Evolutionary conservation across 2,888 invertebrate species (phyloP).

Genomic region (Cephus sareptanus): DNA sequence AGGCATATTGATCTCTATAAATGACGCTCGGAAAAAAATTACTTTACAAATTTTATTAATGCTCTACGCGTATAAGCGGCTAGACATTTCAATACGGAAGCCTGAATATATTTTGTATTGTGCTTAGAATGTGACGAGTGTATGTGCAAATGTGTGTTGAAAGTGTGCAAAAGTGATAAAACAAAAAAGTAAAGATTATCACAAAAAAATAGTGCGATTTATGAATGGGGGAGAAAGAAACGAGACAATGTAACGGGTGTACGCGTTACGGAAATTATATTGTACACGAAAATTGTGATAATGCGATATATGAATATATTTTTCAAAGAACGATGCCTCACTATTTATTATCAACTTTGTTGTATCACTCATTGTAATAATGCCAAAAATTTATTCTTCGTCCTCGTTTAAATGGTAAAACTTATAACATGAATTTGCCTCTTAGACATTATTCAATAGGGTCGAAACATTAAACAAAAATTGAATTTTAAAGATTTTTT

Average conservation of each 20-base stretch:
- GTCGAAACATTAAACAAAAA: not conserved
- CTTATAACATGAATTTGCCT: too few species aligned
- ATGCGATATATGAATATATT: slow-evolving; percentile 45
- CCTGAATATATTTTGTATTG: not conserved
- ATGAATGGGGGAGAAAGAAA: not conserved
- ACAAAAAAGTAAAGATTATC: not conserved
- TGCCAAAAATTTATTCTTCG: not conserved
- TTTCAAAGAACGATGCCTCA: slow-evolving; percentile 29
- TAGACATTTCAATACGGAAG: not conserved
- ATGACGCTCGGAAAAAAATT: not conserved
- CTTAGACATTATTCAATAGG: not conserved
- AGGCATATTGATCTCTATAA: not conserved
- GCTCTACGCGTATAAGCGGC: not conserved
- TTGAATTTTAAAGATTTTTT: not conserved
- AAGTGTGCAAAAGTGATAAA: not conserved
- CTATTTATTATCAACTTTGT: not conserved
- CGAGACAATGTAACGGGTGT: not conserved
- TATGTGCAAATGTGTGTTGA: not conserved
- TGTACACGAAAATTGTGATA: slow-evolving; percentile 48
- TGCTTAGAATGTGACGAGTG: not conserved
- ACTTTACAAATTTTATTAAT: not conserved
- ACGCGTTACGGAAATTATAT: slow-evolving; percentile 21
- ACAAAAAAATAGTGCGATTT: not conserved
- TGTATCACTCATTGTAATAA: not conserved
- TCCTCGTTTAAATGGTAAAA: not conserved